A percentile compares a stretch with the other conserved stretches of the same genome.
These are phyloP conservation scores for Sphaerodactylus townsendi DNA, from an alignment of 2,113 vertebrate species.

Conservation along the genomic window DNA sequence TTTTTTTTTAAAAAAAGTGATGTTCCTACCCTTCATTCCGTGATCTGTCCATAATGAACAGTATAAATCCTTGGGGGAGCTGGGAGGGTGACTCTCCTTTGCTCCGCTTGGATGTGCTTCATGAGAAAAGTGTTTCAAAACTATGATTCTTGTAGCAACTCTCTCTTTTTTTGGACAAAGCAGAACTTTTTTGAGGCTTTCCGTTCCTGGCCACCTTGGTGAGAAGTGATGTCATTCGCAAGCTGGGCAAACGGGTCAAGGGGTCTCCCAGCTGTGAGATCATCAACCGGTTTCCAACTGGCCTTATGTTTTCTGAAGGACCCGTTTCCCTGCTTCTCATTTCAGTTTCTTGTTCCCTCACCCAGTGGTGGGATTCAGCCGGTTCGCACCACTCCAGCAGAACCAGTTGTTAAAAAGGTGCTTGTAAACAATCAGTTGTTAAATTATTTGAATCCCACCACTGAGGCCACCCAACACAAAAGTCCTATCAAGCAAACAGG, in stretches of 20 bases:
- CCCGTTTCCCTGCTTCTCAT: background rate
- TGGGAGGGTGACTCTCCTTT: background rate
- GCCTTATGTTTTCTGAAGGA: background rate
- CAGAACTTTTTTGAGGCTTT: background rate
- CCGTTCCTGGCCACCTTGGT: constrained; percentile 1
- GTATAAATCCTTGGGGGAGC: no score
- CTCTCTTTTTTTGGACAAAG: background rate
- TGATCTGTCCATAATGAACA: no score
- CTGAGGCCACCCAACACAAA: no score
- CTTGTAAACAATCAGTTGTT: no score
- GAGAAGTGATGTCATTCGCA: background rate
- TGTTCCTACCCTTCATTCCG: background rate
- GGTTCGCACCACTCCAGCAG: no score
- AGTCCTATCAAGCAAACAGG: no score
- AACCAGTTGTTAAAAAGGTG: no score
- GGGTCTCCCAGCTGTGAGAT: constrained; percentile 6
- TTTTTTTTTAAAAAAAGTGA: background rate
- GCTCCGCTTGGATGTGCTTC: background rate
- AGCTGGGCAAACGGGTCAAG: background rate
- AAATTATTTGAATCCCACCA: no score
- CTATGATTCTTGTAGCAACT: background rate
- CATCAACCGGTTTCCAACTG: background rate
- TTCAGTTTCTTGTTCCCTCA: background rate
- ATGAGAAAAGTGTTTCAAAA: background rate
- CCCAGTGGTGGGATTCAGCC: no score